These are phyloP conservation scores for Macrostomum lignano DNA, from an alignment of 1,140 invertebrate genomes.

Conservation along the genomic window DNA sequence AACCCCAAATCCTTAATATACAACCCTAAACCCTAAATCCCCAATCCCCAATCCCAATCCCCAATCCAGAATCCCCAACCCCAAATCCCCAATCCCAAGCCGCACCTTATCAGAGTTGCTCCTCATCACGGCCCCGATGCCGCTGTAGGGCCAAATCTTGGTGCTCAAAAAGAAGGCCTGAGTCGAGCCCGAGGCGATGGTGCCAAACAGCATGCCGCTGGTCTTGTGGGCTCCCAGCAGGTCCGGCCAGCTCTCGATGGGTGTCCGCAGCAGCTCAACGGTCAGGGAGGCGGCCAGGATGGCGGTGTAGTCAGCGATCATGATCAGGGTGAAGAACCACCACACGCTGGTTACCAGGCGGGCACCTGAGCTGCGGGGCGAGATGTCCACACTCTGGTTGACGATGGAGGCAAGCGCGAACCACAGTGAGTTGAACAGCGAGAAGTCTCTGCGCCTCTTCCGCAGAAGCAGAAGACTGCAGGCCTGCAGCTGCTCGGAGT, in stretches of 20 bases:
- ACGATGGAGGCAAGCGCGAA: too few species aligned
- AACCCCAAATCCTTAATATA: too few species aligned
- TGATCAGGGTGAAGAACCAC: constrained; percentile 27
- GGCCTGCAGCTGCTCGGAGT: too few species aligned
- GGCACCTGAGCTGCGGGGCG: constrained; percentile 40
- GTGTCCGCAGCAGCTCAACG: constrained; percentile 11
- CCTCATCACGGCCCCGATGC: constrained; percentile 76
- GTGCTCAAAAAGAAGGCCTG: constrained; percentile 60
- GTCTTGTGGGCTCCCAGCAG: constrained; percentile 44
- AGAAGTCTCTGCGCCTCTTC: too few species aligned
- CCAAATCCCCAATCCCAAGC: too few species aligned
- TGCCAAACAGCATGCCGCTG: constrained; percentile 72
- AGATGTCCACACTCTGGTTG: constrained; percentile 14
- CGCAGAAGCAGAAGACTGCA: too few species aligned
- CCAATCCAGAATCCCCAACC: too few species aligned
- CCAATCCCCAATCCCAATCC: too few species aligned
- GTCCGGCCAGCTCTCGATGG: constrained; percentile 15
- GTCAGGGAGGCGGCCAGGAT: constrained; percentile 19
- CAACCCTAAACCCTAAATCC: too few species aligned
- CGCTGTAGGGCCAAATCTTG: constrained; percentile 54
- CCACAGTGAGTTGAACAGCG: too few species aligned
- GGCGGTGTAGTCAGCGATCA: constrained; percentile 28
- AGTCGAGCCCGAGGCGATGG: constrained; percentile 49
- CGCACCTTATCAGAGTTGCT: too few species aligned
- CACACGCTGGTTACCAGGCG: constrained; percentile 13